Evolutionary conservation across 2,113 vertebrate species (phyloP).

Genomic region (Platanista minor): DNA sequence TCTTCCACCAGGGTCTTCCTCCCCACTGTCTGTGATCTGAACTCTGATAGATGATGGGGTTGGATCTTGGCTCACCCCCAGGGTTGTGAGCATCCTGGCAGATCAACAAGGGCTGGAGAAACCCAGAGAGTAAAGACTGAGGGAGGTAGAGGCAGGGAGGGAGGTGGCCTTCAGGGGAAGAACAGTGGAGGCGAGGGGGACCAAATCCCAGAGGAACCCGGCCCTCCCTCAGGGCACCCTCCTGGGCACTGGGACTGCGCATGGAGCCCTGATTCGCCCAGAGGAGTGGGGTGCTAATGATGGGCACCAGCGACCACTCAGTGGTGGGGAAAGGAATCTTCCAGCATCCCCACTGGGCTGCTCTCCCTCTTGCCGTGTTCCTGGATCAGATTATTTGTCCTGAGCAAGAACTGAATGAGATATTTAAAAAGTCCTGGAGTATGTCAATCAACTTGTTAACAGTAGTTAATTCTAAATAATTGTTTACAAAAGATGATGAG

Average conservation of each 20-base stretch:
- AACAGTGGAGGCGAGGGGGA: neutral
- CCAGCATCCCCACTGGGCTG: fast-evolving
- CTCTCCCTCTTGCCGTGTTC: neutral
- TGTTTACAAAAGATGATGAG: neutral
- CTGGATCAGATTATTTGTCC: neutral
- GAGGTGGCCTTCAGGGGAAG: neutral
- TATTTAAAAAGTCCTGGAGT: neutral
- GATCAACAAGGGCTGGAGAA: neutral
- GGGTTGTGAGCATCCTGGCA: neutral
- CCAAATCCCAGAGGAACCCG: neutral
- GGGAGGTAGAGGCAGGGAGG: neutral
- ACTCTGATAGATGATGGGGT: neutral
- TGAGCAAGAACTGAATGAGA: neutral
- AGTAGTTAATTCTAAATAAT: neutral
- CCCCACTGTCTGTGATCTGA: neutral
- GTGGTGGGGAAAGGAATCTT: neutral
- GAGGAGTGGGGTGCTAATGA: neutral
- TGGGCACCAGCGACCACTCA: neutral
- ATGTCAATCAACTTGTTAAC: neutral
- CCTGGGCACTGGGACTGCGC: fast-evolving
- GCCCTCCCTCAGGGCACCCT: neutral
- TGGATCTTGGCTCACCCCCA: too few species aligned
- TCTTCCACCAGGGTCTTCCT: fast-evolving
- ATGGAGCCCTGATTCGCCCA: neutral
- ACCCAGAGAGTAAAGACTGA: neutral